phyloP scores from a whole-genome alignment of 23 tunicate genomes.

The Oikopleura vanhoeffeni region DNA sequence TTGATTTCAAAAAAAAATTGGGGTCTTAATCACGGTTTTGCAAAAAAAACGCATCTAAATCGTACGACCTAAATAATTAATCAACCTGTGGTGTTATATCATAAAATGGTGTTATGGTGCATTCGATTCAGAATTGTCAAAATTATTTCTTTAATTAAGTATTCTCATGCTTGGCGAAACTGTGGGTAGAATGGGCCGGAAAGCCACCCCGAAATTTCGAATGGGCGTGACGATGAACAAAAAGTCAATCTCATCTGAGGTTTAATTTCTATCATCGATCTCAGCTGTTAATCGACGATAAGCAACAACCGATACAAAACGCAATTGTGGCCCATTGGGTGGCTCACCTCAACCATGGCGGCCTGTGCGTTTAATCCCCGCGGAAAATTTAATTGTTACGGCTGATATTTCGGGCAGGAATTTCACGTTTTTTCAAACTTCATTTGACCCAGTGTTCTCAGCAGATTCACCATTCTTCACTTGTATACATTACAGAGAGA shows the following conservation, averaged over 20 bases:
- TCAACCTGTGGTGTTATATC: too few species aligned
- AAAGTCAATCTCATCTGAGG: neutral
- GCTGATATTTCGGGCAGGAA: slow-evolving; percentile 63
- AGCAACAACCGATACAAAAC: neutral
- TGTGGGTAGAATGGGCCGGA: slow-evolving; percentile 51
- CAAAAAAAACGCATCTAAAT: too few species aligned
- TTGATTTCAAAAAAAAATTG: too few species aligned
- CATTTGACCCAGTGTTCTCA: slow-evolving; percentile 34
- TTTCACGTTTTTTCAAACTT: slow-evolving; percentile 63
- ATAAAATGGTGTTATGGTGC: too few species aligned
- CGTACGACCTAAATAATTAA: too few species aligned
- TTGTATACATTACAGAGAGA: slow-evolving; percentile 54
- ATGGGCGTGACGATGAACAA: neutral
- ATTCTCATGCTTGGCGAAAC: slow-evolving; percentile 41
- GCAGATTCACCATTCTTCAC: slow-evolving; percentile 43
- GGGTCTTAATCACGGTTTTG: too few species aligned
- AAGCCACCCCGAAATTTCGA: neutral
- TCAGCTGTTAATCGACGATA: neutral
- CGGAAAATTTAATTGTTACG: slow-evolving; percentile 50
- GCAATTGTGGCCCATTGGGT: slow-evolving; percentile 49
- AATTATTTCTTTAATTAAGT: too few species aligned
- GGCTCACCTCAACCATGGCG: slow-evolving; percentile 40
- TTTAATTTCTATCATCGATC: neutral
- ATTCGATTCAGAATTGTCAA: too few species aligned
- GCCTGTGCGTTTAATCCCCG: slow-evolving; percentile 33